A percentile compares a stretch with the other conserved stretches of the same genome.
Conservation (phyloP, 2,113 vertebrate species). For the Gadus chalcogrammus region DNA sequence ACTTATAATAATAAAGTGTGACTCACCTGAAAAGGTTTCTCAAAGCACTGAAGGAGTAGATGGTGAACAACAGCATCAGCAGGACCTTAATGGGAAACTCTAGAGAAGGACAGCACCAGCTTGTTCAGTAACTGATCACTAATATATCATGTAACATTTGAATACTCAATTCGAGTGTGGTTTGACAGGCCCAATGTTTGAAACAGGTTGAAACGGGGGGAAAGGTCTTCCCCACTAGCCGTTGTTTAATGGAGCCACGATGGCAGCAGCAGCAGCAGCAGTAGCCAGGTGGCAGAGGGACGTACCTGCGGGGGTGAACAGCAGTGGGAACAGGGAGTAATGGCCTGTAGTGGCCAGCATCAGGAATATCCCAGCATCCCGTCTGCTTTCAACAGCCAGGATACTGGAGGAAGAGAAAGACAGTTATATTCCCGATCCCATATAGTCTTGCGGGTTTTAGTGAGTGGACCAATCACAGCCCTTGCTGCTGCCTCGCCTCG, state of each 20-base stretch:
- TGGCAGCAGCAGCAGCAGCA: not conserved
- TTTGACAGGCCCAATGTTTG: not conserved
- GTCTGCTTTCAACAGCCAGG: conserved; percentile 83
- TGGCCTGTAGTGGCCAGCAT: conserved; percentile 86
- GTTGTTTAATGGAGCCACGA: not conserved
- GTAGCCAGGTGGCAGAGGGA: not conserved
- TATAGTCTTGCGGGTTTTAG: too few relatives aligned
- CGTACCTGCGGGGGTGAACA: conserved; percentile 89
- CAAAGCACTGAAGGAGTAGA: conserved; percentile 85
- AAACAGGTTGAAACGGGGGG: not conserved
- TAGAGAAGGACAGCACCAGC: conserved; percentile 52
- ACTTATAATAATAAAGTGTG: not conserved
- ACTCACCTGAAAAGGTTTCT: conserved; percentile 84
- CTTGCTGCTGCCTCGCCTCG: too few relatives aligned
- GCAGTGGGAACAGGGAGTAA: conserved; percentile 88
- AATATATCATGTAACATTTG: too few relatives aligned
- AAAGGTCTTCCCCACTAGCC: too few relatives aligned
- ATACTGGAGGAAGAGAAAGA: conserved; percentile 70
- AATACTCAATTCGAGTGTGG: too few relatives aligned
- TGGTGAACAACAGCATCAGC: conserved; percentile 87
- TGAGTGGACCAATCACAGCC: too few relatives aligned
- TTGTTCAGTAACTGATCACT: too few relatives aligned
- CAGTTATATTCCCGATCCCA: too few relatives aligned
- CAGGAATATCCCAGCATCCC: conserved; percentile 89
- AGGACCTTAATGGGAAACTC: conserved; percentile 89